These are phyloP conservation scores for Agapornis roseicollis DNA, from an alignment of 2,113 vertebrate species.

Conservation along the genomic window DNA sequence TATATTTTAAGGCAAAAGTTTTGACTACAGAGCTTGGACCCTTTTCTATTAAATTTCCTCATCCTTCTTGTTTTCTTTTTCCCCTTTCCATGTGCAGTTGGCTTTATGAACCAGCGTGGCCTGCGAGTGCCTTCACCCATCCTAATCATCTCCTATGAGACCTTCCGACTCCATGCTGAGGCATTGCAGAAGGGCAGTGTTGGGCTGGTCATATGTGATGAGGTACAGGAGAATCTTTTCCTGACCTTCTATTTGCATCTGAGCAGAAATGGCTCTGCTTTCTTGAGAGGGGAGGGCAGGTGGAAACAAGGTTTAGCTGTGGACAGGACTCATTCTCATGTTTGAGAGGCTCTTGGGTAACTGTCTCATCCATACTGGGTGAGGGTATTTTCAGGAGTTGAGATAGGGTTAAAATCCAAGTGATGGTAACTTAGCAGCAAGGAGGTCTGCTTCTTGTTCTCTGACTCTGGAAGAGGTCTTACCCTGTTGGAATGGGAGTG, in stretches of 20 bases:
- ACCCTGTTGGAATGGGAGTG: not conserved
- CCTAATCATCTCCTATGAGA: conserved; percentile 97
- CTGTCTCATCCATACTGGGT: not conserved
- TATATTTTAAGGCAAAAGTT: not conserved
- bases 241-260: not conserved
- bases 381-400: not conserved
- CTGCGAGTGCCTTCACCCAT: conserved; percentile 87
- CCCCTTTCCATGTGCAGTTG: conserved; percentile 64
- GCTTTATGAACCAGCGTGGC: conserved; percentile 90
- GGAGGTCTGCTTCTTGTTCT: not conserved
- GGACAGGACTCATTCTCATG: not conserved
- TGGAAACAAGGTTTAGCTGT: not conserved
- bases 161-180: conserved; percentile 88
- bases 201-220: conserved; percentile 94
- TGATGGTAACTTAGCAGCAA: not conserved
- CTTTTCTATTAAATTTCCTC: not conserved
- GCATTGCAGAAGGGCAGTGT: conserved; percentile 89
- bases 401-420: not conserved
- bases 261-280: not conserved
- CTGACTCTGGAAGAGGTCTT: not conserved
- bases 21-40: not conserved
- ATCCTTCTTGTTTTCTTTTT: not conserved
- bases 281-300: not conserved
- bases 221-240: conserved; percentile 65
- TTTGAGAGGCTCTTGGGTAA: not conserved